phyloP scores from a whole-genome alignment of 2,797 vertebrate genomes.

The Setipinna tenuifilis region DNA sequence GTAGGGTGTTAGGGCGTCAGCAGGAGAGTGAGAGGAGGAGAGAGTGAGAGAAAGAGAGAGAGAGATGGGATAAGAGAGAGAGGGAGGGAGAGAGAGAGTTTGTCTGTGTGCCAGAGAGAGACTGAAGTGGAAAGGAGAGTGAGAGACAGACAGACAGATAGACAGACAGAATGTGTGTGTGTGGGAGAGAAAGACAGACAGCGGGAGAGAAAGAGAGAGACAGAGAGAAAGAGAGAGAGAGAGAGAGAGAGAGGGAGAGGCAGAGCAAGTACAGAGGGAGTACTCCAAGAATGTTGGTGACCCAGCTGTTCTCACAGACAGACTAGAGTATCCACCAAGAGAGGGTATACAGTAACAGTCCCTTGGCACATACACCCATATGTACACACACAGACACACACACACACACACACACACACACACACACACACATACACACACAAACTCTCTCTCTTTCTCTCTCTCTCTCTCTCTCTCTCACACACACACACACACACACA shows the following conservation, averaged over 20 bases:
- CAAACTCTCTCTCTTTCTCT: too few species aligned
- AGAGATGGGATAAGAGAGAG: too few species aligned
- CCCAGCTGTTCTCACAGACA: constrained; percentile 10
- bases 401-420: background rate
- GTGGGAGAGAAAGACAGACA: constrained; percentile 10
- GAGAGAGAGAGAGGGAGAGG: background rate
- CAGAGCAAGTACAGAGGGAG: background rate
- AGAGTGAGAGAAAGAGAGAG: too few species aligned
- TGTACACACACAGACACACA: background rate
- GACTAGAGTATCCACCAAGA: background rate
- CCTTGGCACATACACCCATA: background rate
- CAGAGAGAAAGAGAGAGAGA: background rate
- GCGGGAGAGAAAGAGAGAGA: constrained; percentile 16
- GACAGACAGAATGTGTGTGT: background rate
- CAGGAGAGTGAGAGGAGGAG: background rate
- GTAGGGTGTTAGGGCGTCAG: background rate
- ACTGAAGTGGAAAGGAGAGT: background rate
- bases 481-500: too few species aligned
- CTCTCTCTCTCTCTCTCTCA: too few species aligned
- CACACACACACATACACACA: too few species aligned
- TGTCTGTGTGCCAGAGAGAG: background rate
- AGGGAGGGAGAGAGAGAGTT: background rate
- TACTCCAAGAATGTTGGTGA: background rate
- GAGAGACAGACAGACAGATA: constrained; percentile 27
- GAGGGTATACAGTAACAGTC: constrained; percentile 8